Evolutionary conservation across 2,888 invertebrate genomes (phyloP), one percentile per base, ranked within the genome.

Genomic region (Alloplasta piceator): DNA sequence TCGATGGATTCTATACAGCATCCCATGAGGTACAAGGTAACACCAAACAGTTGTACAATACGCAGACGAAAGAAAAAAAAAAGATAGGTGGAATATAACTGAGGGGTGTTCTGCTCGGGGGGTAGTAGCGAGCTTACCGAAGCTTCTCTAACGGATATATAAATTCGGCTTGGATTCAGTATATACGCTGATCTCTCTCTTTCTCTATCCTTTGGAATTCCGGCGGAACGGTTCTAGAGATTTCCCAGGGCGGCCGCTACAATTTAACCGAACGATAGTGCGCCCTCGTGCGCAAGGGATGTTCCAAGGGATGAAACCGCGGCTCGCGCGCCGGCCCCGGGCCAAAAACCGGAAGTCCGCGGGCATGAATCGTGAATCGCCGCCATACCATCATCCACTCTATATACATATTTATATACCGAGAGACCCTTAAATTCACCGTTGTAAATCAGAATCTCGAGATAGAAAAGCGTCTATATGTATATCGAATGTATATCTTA

Each of bases 151-250:
- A 80, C 80, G 80, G 80, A 80, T 77, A 77, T 80, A 80, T 80
- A 80, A 80, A 80, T 80, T 80, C 80, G 77, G 73, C 80, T 67
- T 52, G 67, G 73, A 68, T 77, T 6, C 10, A 50, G 55, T 68
- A 43, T 60, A 67, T 50, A n/a, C 52, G 6, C 38, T 48, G 12
- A 26, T 61, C 60, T 52, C 55, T 60, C 58, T 58, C 36, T 48
- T 63, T n/a, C 74, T 74, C 68, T 63, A 68, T 80, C 80, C 84
- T 87, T 87, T 87, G 85, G 86, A 87, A 87, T 87, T 87, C 87
- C 87, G 85, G 81, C 71, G 74, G 79, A 71, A 84, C 85, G 83
- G 72, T 41, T 63, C 72, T 80, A 84, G 86, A 84, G 87, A 86
- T 85, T 84, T 78, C 71, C 83, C 79, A 75, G 79, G 66, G 83